Base-by-base conservation (phyloP, 2,888 invertebrate species). In the Lingula anatina region DNA sequence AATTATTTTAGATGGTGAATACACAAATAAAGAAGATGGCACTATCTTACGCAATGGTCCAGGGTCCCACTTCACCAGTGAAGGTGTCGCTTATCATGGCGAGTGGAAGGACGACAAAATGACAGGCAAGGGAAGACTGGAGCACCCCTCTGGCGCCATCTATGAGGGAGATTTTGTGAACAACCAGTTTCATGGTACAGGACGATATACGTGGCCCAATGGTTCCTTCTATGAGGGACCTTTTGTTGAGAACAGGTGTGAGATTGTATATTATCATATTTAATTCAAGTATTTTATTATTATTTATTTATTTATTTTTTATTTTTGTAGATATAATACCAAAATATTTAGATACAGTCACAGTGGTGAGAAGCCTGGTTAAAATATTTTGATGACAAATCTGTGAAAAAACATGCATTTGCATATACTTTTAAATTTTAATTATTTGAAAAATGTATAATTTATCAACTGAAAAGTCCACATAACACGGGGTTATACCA, bases 181-280 rank as follows among this genome's bases (percentile, higher is more conserved):
- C 50, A 74, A 75, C 51, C 63, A 71, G 54, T 75, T 76, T 55
- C 65, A 75, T 50, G 76, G 76, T 7, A 46, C 44, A 21, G 76
- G 76, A 27, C 62, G 60, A 51, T 76, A 75, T 49, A 62, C 58
- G 2, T 76, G 71, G 68, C 71, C 74, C n/a, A 70, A 76, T 56
- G 68, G 69, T 5, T 73, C 73, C 4, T 66, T 50, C 35, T 75
- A 73, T 53, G 59, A 67, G 25, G 76, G 76, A 31, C 60, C 68
- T 24, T 76, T 76, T 61, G 55, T 59, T 3, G 72, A 75, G 56
- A 76, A 74, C 54, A 71, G 61, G 74, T 74, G 54, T 55, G 56
- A 52, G 20, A 25, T 5, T 1, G 5, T 4, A 28, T 39, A 40
- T 27, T 5, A 36, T 36, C 25, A 26, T 15, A 38, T 2, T 1